These are phyloP conservation scores for Prionchulus punctatus DNA, from an alignment of 2,888 invertebrate species.

Conservation along the genomic window DNA sequence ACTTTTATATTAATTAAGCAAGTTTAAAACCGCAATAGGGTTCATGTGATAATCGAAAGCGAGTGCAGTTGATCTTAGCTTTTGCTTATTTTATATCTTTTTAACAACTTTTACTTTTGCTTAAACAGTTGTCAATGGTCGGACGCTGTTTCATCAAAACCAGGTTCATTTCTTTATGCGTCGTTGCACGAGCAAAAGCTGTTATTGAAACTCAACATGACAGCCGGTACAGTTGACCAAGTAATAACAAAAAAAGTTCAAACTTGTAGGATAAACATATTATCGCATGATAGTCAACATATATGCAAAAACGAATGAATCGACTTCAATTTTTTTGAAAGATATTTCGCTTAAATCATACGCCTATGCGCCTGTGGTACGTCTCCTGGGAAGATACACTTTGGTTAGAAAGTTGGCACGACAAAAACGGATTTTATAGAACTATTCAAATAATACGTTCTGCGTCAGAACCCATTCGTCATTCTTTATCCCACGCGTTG, in stretches of 20 bases:
- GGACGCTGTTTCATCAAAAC: neutral
- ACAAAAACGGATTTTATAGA: constrained; percentile 44
- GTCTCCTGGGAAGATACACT: constrained; percentile 55
- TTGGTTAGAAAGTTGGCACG: constrained; percentile 55
- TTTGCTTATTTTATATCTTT: too few relatives aligned
- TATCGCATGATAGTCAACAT: too few relatives aligned
- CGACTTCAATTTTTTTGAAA: constrained; percentile 28
- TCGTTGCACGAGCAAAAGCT: constrained; percentile 1
- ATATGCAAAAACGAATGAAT: too few relatives aligned
- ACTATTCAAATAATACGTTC: constrained; percentile 54
- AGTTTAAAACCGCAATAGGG: too few relatives aligned
- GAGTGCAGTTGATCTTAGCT: too few relatives aligned
- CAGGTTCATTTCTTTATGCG: constrained; percentile 5
- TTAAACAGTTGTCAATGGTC: constrained; percentile 5
- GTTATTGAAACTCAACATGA: constrained; percentile 3
- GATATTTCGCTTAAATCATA: constrained; percentile 55
- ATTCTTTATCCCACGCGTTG: constrained; percentile 43
- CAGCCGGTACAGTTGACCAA: constrained; percentile 1
- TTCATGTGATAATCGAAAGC: too few relatives aligned
- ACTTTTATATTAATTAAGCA: too few relatives aligned
- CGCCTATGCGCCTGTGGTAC: constrained; percentile 52
- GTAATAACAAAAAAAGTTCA: too few relatives aligned
- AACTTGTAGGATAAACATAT: too few relatives aligned
- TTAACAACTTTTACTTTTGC: too few relatives aligned
- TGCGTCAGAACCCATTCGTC: constrained; percentile 53